Percentiles rank a stretch among this genome's conserved stretches.
Evolutionary conservation across 2,113 vertebrate genomes (phyloP).

Genomic region (Catagonus wagneri): DNA sequence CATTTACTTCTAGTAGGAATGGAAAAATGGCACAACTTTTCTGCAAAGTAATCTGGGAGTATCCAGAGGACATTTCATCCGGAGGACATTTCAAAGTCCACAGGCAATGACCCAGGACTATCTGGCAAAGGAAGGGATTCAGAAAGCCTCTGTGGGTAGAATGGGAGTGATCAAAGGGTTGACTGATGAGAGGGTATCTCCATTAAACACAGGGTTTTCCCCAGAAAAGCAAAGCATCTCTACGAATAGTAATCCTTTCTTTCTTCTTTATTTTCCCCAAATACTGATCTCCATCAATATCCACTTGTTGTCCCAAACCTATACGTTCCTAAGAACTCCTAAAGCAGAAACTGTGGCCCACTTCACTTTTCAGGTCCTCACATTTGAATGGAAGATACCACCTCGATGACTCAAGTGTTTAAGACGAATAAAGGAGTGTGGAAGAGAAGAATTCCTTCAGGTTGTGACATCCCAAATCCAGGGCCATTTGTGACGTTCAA

Average conservation of each 20-base stretch:
- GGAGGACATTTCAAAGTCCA: background rate
- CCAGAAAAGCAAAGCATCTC: background rate
- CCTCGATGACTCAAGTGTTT: background rate
- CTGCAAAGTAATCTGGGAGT: background rate
- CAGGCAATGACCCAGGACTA: accelerated
- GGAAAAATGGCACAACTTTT: background rate
- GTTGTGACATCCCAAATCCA: background rate
- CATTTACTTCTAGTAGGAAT: background rate
- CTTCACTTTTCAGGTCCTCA: too few species aligned
- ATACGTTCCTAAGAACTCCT: background rate
- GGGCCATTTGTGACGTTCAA: background rate
- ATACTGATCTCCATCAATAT: background rate
- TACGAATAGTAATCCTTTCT: background rate
- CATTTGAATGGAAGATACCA: background rate
- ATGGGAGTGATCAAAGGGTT: background rate
- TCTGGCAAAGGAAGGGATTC: background rate
- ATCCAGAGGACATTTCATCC: background rate
- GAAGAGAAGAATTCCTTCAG: background rate
- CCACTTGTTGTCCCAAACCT: background rate
- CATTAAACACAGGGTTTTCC: background rate
- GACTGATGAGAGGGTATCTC: background rate
- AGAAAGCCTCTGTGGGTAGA: background rate
- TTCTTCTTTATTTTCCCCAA: background rate
- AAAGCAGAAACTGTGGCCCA: background rate
- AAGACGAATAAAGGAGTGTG: background rate